Base-by-base conservation (phyloP, 1,140 invertebrate species). In the Dendrolimus punctatus region DNA sequence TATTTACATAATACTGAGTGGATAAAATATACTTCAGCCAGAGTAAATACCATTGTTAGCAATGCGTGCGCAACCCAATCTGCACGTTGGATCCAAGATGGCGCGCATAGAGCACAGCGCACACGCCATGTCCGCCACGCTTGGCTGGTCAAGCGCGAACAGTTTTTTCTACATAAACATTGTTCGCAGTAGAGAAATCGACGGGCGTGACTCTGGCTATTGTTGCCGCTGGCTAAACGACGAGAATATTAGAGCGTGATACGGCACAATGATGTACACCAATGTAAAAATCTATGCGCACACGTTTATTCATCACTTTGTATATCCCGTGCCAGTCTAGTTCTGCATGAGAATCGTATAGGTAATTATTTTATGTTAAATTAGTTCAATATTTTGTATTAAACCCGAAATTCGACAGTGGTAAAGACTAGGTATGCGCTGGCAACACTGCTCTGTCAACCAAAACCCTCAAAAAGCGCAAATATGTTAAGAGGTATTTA, bases 141-240 rank as follows among this genome's bases (percentile, higher is more conserved):
- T 77, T 76, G 75, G 60, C 60, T 70, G 50, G 63, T 59, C 70
- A 77, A 79, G 72, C 81, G 73, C 58, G 60, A 73, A 80, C 62
- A 60, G 71, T 83, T 82, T 80, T 81, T 83, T 84, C 68, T 76
- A 81, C 76, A 82, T 81, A 80, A 85, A 85, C 76, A 85, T 83
- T 83, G 81, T 85, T 83, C 81, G 73, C 78, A 69, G 79, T 74
- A 82, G 81, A 79, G 79, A 85, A 83, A 85, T 83, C 81, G 81
- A 72, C 80, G 76, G 73, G 71, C 81, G 80, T 85, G 78, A 80
- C 81, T 72, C 68, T 63, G 63, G 74, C 72, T 66, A 80, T 85
- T 84, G 80, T 83, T 80, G 76, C 78, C 61, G 71, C 67, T 51
- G 66, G 71, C 74, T 76, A 75, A 80, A 84, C 66, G 68, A 66